phyloP scores from a whole-genome alignment of 2,888 invertebrate species.

The Endotricha flammealis region DNA sequence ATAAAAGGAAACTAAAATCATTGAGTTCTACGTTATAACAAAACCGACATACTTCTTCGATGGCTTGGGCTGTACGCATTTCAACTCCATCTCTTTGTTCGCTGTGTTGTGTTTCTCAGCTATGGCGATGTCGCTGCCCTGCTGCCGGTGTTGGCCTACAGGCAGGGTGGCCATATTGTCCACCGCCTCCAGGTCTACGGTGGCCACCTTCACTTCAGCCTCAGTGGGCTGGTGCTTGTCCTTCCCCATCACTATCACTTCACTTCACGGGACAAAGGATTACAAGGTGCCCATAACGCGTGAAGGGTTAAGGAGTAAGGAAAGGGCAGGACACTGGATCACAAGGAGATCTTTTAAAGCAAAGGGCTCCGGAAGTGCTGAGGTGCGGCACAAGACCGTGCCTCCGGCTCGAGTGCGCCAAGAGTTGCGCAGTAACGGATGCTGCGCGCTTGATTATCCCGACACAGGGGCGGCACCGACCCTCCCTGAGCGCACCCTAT shows the following conservation, averaged over 20 bases:
- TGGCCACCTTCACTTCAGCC: slow-evolving; percentile 92
- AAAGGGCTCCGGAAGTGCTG: slow-evolving; percentile 58
- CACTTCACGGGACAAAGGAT: slow-evolving; percentile 28
- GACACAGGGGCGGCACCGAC: slow-evolving; percentile 63
- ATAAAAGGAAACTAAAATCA: too few relatives aligned
- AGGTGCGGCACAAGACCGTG: slow-evolving; percentile 55
- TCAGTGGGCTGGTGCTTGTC: slow-evolving; percentile 74
- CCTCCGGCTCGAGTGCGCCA: slow-evolving; percentile 47
- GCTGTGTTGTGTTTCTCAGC: slow-evolving; percentile 90
- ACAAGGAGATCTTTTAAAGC: slow-evolving; percentile 42
- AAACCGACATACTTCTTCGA: slow-evolving; percentile 85
- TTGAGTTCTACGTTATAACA: too few relatives aligned
- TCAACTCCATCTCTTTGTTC: slow-evolving; percentile 92
- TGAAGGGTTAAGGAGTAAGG: slow-evolving; percentile 46
- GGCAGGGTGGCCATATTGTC: slow-evolving; percentile 95
- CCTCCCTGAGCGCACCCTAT: slow-evolving; percentile 51
- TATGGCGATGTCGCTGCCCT: slow-evolving; percentile 83
- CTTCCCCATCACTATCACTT: slow-evolving; percentile 60
- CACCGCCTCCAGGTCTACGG: slow-evolving; percentile 90
- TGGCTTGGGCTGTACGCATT: slow-evolving; percentile 90
- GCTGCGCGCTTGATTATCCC: slow-evolving; percentile 52
- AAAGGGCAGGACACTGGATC: slow-evolving; percentile 38
- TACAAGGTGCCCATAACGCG: slow-evolving; percentile 39
- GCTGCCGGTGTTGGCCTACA: slow-evolving; percentile 85
- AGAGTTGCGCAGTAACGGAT: slow-evolving; percentile 73